A percentile compares a stretch with the other conserved stretches of the same genome.
These are phyloP conservation scores for Gila robusta DNA, from an alignment of 2,797 vertebrate species.

Conservation along the genomic window DNA sequence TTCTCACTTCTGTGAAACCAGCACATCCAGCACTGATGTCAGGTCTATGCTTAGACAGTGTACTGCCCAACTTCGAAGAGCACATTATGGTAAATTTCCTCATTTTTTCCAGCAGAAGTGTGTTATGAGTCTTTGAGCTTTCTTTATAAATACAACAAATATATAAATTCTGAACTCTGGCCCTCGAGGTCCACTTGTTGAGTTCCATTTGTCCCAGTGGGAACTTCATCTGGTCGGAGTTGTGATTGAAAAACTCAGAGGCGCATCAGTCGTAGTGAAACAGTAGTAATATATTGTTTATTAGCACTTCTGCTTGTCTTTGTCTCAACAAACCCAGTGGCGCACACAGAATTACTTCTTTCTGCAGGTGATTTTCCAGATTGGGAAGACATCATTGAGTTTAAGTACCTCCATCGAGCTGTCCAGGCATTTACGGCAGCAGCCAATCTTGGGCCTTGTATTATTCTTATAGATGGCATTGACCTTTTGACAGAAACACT, in stretches of 20 bases:
- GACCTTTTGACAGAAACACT: conserved; percentile 66
- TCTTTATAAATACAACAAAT: not conserved
- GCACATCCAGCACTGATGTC: conserved; percentile 65
- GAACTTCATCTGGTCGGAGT: not conserved
- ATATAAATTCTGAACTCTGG: not conserved
- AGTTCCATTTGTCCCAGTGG: not conserved
- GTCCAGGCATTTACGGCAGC: conserved; percentile 67
- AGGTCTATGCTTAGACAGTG: conserved; percentile 67
- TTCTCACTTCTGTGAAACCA: conserved; percentile 67
- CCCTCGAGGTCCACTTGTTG: not conserved
- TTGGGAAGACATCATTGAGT: conserved; percentile 57
- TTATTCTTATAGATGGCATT: conserved; percentile 66
- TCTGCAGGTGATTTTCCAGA: conserved; percentile 62
- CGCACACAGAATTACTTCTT: not conserved
- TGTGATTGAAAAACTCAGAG: not conserved
- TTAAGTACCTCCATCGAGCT: conserved; percentile 63
- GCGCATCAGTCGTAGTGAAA: not conserved
- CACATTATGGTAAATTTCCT: conserved; percentile 63
- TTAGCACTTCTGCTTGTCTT: not conserved
- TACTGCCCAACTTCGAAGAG: conserved; percentile 60
- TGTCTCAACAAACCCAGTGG: not conserved
- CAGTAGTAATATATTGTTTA: not conserved
- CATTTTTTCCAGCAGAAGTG: not conserved
- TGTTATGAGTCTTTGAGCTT: not conserved
- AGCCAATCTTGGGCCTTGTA: conserved; percentile 62